Evolutionary conservation across 2,888 invertebrate species (phyloP), one percentile per base, ranked within the genome.

Genomic region (Tinea semifulvella): DNA sequence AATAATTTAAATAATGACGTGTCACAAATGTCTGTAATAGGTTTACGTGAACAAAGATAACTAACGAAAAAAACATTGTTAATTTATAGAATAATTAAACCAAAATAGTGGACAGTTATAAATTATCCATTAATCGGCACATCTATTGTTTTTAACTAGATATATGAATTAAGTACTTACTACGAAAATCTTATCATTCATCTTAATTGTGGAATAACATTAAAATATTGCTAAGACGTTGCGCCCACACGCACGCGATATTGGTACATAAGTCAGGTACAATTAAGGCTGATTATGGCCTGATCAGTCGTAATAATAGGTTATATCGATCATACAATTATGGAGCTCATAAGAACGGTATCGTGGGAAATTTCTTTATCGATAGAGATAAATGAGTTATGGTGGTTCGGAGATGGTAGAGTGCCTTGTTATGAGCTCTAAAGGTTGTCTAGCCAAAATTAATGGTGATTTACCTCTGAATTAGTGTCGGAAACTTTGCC

Each of bases 181-280:
- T 65, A 69, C 68, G 66, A 66, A 68, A 73, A 65, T 67, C 67
- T 79, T 79, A 80, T 80, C 79, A 79, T 79, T 73, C 76, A 80
- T 80, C 79, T 79, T 79, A 79, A 80, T 80, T 77, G 79, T 67
- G 56, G 75, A 76, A 76, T 77, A 73, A 76, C 74, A 76, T 77
- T 79, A 79, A 79, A 76, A 76, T 77, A 76, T 76, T 67, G 68
- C 68, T 63, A 53, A 54, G 60, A 66, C 63, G 57, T 63, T 57
- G 54, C 49, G 31, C 14, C 13, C 14, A 6, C 6, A 14, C 13
- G 7, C 31, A 31, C 11, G 31, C 13, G 11, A 31, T 14, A 14
- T 31, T 31, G 6, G 31, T 13, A 68, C 62, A 60, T 69, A 62
- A 19, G 56, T 49, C 35, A 1, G 16, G 17, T 53, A 42, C 48